Conservation (phyloP, 2,113 vertebrate species). For the Tyto alba region DNA sequence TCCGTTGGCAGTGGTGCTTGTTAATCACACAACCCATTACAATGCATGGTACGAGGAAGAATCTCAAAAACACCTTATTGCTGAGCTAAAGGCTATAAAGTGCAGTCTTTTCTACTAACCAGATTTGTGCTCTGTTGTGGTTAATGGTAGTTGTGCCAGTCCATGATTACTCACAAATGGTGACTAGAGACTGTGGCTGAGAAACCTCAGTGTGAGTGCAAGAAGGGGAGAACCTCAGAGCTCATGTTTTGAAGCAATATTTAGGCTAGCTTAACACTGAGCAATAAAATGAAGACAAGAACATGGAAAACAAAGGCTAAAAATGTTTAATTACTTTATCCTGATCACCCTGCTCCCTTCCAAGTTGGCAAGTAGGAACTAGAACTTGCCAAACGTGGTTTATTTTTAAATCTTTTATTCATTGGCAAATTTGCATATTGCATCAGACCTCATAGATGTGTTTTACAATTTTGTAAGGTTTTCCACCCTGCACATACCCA, state of each 20-base stretch:
- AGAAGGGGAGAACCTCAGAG: not conserved
- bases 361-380: constrained; percentile 24
- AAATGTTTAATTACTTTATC: constrained; percentile 45
- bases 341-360: constrained; percentile 16
- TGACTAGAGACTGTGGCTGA: not conserved
- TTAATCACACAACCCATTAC: constrained; percentile 27
- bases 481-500: not conserved
- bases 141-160: not conserved
- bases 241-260: constrained; percentile 23
- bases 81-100: constrained; percentile 29
- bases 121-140: constrained; percentile 9
- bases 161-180: not conserved
- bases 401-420: constrained; percentile 48
- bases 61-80: constrained; percentile 34
- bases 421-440: not conserved
- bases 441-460: not conserved
- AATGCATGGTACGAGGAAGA: not conserved
- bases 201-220: not conserved
- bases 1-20: constrained; percentile 28
- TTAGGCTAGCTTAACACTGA: constrained; percentile 18
- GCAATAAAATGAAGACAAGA: constrained; percentile 37
- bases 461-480: not conserved
- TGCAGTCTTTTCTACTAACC: not conserved
- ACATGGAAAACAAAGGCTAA: not conserved
- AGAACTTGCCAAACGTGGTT: constrained; percentile 9